Evolutionary conservation across 2,888 invertebrate species (phyloP), one percentile per base, ranked within the genome.

Genomic region (Eulithis testata): DNA sequence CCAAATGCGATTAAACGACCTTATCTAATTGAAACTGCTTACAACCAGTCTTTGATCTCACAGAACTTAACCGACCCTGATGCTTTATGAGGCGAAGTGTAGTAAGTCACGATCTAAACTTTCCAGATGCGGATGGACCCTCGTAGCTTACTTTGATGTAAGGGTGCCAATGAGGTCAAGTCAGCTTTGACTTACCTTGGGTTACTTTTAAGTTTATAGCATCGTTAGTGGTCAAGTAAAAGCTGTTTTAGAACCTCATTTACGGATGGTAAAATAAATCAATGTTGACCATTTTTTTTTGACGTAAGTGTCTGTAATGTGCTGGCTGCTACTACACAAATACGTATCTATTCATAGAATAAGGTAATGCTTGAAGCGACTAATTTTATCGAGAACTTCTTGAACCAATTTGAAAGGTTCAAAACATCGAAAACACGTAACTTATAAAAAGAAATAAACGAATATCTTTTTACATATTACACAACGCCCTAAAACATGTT

Each of bases 21-120:
- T 64, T 50, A 63, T 58, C 73, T 56, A 82, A 85, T 85, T 81
- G 79, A 83, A 85, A 81, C 84, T 84, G 81, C 82, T 83, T 77
- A 76, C 68, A 69, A 65, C 76, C 65, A 78, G 79, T 77, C 81
- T 83, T 84, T 85, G 69, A 69, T 64, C 64, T 56, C 51, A n/a
- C 37, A 63, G 43, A 69, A 66, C 61, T 60, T 36, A 58, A 52
- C 49, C 52, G 45, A 56, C 55, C 66, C 63, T 45, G 44, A 57
- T 62, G 66, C 55, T 66, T 72, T 69, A 69, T 69, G 59, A 68
- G 62, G 63, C 65, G 60, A 66, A 68, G 47, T 66, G 65, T 63
- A 54, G 65, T 67, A 66, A 71, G 60, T 64, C 66, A 69, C 60
- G 68, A 66, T 62, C 58, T 65, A 50, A 71, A 70, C 65, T 70